Evolutionary conservation across 2,888 invertebrate species (phyloP).

Genomic region (Aspidapion aeneum): DNA sequence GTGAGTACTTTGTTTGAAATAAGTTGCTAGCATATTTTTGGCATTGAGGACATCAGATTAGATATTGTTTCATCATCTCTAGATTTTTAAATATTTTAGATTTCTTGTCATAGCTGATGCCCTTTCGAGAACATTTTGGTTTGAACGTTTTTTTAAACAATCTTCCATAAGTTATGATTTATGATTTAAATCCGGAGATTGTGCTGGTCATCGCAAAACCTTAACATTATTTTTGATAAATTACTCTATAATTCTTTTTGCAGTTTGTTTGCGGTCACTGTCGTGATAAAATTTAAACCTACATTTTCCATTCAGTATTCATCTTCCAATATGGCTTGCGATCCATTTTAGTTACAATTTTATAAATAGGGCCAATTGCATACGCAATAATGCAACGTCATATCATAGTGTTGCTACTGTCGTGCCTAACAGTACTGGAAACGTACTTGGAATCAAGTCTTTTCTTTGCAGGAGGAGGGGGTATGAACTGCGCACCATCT

Average conservation of each 20-base stretch:
- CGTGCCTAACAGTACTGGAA: slow-evolving; percentile 10
- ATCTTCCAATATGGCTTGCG: background rate
- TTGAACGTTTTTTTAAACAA: background rate
- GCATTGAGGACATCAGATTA: background rate
- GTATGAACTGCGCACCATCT: too few species aligned
- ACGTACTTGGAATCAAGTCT: slow-evolving; percentile 12
- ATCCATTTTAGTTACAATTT: too few species aligned
- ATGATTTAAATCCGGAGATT: slow-evolving; percentile 6
- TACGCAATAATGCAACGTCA: slow-evolving; percentile 8
- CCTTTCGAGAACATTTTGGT: background rate
- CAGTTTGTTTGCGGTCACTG: slow-evolving; percentile 8
- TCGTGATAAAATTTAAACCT: background rate
- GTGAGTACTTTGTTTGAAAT: background rate
- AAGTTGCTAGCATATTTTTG: background rate
- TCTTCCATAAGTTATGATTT: too few species aligned
- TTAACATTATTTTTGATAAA: background rate
- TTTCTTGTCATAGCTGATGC: background rate
- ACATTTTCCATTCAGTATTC: background rate
- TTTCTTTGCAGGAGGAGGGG: slow-evolving; percentile 9
- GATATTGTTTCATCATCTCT: background rate
- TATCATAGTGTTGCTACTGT: slow-evolving; percentile 8
- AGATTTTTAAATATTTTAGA: background rate
- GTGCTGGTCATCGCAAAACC: background rate
- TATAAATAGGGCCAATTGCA: slow-evolving; percentile 5
- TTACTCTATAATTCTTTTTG: slow-evolving; percentile 3